Evolutionary conservation across 1,140 invertebrate species (phyloP), one percentile per base, ranked within the genome.

Genomic region (Habropoda laboriosa): DNA sequence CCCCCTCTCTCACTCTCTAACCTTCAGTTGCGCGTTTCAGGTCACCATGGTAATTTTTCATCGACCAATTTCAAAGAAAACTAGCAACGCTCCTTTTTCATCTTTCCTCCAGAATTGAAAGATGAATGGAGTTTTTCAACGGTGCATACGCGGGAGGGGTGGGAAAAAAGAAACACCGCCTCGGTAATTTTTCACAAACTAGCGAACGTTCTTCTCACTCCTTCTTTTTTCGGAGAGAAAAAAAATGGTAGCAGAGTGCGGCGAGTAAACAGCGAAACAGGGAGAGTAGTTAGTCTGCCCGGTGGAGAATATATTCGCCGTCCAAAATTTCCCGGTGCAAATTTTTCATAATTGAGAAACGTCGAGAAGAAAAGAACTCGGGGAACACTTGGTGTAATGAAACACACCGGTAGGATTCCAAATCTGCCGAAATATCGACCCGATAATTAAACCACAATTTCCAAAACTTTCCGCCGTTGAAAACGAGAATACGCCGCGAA

Each of bases 41-140:
- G 42, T 71, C 55, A 27, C 66, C 42, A 45, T 8, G 55, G 75
- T 61, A 60, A 78, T 78, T 78, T 71, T 78, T 78, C 75, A 78
- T 78, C 66, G 18, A 60, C 51, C 35, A 42, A 78, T 78, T 78
- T 78, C 66, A 49, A 71, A 60, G 75, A 60, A n/a, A n/a, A 71
- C 66, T 35, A 38, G 53, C 42, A 47, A 49, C 32, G 42, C 2
- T 78, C 66, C 27, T 38, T 71, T 71, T 78, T 71, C 75, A 78
- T 60, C 66, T 60, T 49, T 38, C 49, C 38, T 58, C 55, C 55
- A 42, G 55, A 71, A 78, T 71, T 71, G 40, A 71, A 60, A 71
- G 75, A 78, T 78, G 42, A 78, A 78, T 78, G 55, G 75, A 40
- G 55, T 49, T 71, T 60, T 78, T 78, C 66, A 68, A 21, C 8